Base-by-base conservation (phyloP, 2,797 vertebrate genomes). In the Taenioides sp. region DNA sequence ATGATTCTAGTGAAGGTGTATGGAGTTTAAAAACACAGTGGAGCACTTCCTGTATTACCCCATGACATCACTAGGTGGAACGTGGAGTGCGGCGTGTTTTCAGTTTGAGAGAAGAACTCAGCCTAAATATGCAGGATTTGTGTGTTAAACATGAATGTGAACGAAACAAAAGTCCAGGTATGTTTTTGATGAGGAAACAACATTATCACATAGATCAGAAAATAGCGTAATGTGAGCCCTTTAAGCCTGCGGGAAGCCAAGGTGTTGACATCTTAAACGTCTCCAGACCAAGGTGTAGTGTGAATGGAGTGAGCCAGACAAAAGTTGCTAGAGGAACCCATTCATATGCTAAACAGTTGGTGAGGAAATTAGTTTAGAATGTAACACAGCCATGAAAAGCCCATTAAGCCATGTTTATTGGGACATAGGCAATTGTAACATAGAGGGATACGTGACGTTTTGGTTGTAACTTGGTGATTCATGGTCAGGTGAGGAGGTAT, bases 311-410 rank as follows among this genome's bases (percentile, higher is more conserved):
- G 69, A 78, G 69, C 75, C 61, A 77, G 71, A 79, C 66, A 67
- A 77, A 77, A 67, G 75, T 78, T 76, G 66, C 72, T 66, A 49
- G 47, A 31, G 65, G 66, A 74, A 57, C 66, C 7, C 4, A 10
- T 74, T 80, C 54, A 71, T 55, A 72, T 62, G 65, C 64, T 77
- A 43, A 68, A 67, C 70, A 49, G 52, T 37, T 37, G 60, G n/a
- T 67, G 69, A 77, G 74, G 77, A 84, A 84, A 83, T 58, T 69
- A 65, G 73, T 76, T 50, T 7, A 65, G 68, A 85, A 77, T 75
- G 74, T 62, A 27, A 59, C 64, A 65, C 23, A 7, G 5, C 18
- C 23, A 49, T 50, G 37, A 5, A 25, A 68, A 69, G 40, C 43
- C 27, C 10, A 55, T 54, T 40, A 28, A 17, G 28, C 23, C 18